Evolutionary conservation across 2,797 vertebrate genomes (phyloP).

Genomic region (Danio choprae): DNA sequence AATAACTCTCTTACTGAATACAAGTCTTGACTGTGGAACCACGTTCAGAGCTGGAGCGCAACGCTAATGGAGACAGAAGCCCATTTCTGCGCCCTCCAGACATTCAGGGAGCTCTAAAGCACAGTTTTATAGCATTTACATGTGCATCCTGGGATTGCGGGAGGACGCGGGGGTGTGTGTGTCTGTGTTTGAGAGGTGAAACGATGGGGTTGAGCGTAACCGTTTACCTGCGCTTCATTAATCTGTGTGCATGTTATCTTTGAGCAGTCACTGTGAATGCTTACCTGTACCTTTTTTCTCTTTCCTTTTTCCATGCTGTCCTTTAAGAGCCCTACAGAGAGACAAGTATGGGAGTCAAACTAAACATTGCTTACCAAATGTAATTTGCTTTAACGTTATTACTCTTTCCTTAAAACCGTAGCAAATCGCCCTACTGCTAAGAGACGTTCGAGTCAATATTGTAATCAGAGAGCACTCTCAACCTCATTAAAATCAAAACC

Average conservation of each 20-base stretch:
- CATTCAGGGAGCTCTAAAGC: constrained; percentile 20
- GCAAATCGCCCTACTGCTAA: not conserved
- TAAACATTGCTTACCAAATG: constrained; percentile 99
- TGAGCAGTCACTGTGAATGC: constrained; percentile 93
- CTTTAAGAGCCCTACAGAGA: constrained; percentile 99
- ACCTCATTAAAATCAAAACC: constrained; percentile 28
- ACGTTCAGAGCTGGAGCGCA: not conserved
- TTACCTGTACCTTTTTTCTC: constrained; percentile 96
- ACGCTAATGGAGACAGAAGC: constrained; percentile 21
- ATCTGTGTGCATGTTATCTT: constrained; percentile 87
- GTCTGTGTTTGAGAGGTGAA: constrained; percentile 24
- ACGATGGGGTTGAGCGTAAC: not conserved
- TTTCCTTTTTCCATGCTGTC: constrained; percentile 89
- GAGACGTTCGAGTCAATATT: constrained; percentile 40
- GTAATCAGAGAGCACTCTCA: constrained; percentile 43
- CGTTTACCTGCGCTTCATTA: constrained; percentile 43
- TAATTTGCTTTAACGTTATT: constrained; percentile 97
- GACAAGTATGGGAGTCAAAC: constrained; percentile 99
- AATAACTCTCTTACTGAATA: constrained; percentile 49
- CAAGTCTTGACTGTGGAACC: constrained; percentile 30
- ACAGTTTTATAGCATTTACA: constrained; percentile 39
- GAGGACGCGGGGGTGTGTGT: constrained; percentile 6
- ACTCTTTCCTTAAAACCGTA: constrained; percentile 31
- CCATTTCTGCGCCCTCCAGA: constrained; percentile 12
- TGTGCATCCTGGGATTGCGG: constrained; percentile 27